Evolutionary conservation across 1,140 invertebrate species (phyloP).

Genomic region (Dendrolimus kikuchii): DNA sequence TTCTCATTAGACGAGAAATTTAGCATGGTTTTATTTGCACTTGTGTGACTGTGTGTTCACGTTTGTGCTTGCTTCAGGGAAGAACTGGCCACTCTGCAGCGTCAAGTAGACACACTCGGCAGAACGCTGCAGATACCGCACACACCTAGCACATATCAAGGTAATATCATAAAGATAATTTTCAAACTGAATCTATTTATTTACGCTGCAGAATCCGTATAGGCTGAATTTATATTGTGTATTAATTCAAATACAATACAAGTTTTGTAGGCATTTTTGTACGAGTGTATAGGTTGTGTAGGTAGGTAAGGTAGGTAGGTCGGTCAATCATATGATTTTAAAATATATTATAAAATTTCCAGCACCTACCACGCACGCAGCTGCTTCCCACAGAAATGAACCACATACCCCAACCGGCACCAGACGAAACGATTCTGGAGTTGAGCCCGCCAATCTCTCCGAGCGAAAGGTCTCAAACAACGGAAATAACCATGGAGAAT

Average conservation of each 20-base stretch:
- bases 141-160: slow-evolving; percentile 53
- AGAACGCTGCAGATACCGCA: slow-evolving; percentile 37
- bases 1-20: no score
- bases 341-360: slow-evolving; percentile 19
- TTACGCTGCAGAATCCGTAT: no score
- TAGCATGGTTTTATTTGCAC: slow-evolving; percentile 20
- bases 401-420: slow-evolving; percentile 34
- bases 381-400: slow-evolving; percentile 43
- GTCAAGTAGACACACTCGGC: slow-evolving; percentile 65
- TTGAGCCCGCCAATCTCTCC: slow-evolving; percentile 53
- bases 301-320: no score
- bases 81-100: slow-evolving; percentile 72
- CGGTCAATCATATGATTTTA: background rate
- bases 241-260: no score
- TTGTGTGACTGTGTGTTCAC: slow-evolving; percentile 51
- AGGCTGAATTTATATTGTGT: no score
- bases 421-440: slow-evolving; percentile 57
- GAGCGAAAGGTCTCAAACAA: slow-evolving; percentile 16
- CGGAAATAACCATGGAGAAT: slow-evolving; percentile 14
- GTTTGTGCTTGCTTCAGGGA: slow-evolving; percentile 58
- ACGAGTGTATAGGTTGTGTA: no score
- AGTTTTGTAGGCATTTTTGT: no score
- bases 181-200: no score
- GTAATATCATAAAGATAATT: slow-evolving; percentile 19
- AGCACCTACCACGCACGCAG: slow-evolving; percentile 58